Percentiles rank a stretch among this genome's conserved stretches.
These are phyloP conservation scores for Oreonectes daqikongensis DNA, from an alignment of 2,797 vertebrate genomes.

Conservation along the genomic window DNA sequence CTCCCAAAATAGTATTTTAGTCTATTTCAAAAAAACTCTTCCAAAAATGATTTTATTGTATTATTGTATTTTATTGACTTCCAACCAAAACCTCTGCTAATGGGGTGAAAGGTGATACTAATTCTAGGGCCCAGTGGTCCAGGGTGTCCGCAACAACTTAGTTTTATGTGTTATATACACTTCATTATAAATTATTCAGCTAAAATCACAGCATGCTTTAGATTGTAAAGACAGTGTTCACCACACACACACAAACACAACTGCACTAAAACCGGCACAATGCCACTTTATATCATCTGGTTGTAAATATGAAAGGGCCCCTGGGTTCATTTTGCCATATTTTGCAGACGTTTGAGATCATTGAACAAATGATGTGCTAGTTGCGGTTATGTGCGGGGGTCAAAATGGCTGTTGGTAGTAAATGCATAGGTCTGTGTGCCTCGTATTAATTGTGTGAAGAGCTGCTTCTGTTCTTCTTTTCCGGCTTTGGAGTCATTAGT, in stretches of 20 bases:
- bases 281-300: conserved; percentile 59
- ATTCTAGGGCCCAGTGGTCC: neutral
- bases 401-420: conserved; percentile 68
- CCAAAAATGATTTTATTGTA: no score
- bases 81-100: neutral
- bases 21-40: no score
- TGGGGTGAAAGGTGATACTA: neutral
- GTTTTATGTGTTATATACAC: conserved; percentile 41
- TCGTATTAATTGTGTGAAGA: conserved; percentile 68
- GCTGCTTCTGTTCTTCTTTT: conserved; percentile 63
- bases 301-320: conserved; percentile 59
- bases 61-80: no score
- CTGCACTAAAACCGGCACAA: conserved; percentile 22
- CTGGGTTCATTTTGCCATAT: conserved; percentile 60
- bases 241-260: conserved; percentile 9
- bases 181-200: conserved; percentile 22
- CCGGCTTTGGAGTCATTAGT: conserved; percentile 66
- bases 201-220: conserved; percentile 4
- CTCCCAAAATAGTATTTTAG: no score
- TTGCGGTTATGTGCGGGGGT: conserved; percentile 62
- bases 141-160: neutral
- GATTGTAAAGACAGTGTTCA: conserved; percentile 7
- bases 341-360: conserved; percentile 74
- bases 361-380: conserved; percentile 72
- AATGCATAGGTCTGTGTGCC: conserved; percentile 57